Base-by-base conservation (phyloP, 2,888 invertebrate genomes). In the Plagodis pulveraria region DNA sequence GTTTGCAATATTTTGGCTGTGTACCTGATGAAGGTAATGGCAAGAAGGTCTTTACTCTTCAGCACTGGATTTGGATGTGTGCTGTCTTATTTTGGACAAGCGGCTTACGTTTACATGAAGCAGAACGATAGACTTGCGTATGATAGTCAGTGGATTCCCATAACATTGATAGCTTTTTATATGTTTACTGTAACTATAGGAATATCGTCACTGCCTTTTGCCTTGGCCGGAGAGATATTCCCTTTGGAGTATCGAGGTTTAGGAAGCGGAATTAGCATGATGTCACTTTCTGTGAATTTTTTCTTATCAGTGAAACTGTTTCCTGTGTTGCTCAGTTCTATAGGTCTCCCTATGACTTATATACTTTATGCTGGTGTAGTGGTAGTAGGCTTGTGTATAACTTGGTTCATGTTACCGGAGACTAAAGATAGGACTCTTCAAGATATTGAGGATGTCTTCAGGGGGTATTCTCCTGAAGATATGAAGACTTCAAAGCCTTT, bases 221-320 rank as follows among this genome's bases (percentile, higher is more conserved):
- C 95, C 9, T 91, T 96, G 82, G 94, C 95, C 52, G 96, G 96
- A 0, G 96, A 96, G 78, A 90, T 96, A 33, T 96, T 96, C 76
- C 93, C 96, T 0, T 84, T 94, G 45, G 93, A 93, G 55, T 93
- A 93, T 51, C 87, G 95, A 52, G 95, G 95, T 0, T 80, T 95
- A 5, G 96, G 95, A 1, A 94, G 95, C 10, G 95, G 95, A 0
- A 83, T 95, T 8, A 94, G 95, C 45, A 92, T 95, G 0, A 91
- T 94, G 62, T 93, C 94, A 32, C 90, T 94, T 7, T 96, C 95
- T 48, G 66, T 94, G 10, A 94, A 95, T 66, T 94, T 94, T 66
- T 96, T 96, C 69, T 66, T 94, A 0, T 94, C 95, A n/a, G 94
- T 96, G 2, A 96, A 96, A 81, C 93, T 93, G 34, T 94, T 94